A percentile compares a stretch with the other conserved stretches of the same genome.
Evolutionary conservation across 2,797 vertebrate genomes (phyloP).

Genomic region (Enteromius unitaeniatus): DNA sequence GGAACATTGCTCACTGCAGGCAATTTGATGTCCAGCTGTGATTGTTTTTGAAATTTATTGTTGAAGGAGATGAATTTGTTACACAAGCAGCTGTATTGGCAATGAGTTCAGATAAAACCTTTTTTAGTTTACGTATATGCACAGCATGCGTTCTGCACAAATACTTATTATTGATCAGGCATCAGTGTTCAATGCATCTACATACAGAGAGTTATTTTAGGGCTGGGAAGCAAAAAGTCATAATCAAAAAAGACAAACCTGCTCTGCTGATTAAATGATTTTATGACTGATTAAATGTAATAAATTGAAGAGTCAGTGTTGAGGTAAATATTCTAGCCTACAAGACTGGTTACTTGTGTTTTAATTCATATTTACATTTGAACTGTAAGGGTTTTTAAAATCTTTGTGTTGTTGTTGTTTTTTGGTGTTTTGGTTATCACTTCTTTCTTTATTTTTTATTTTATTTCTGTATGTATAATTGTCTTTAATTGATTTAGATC

Average conservation of each 20-base stretch:
- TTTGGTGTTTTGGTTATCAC: not conserved
- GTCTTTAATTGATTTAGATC: not conserved
- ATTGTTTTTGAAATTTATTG: not conserved
- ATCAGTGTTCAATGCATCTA: not conserved
- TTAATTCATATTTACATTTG: not conserved
- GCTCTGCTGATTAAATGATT: not conserved
- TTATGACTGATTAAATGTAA: not conserved
- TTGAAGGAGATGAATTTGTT: not conserved
- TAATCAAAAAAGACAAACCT: not conserved
- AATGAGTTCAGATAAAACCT: not conserved
- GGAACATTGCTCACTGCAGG: not conserved
- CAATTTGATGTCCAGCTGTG: not conserved
- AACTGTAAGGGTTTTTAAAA: not conserved
- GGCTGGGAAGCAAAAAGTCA: not conserved
- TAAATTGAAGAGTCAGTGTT: not conserved
- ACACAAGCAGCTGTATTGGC: not conserved
- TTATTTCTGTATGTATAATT: not conserved
- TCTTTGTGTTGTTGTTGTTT: not conserved
- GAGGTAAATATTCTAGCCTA: not conserved
- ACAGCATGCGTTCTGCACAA: not conserved
- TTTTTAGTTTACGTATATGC: not conserved
- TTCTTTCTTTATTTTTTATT: not conserved
- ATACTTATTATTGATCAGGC: conserved; percentile 14
- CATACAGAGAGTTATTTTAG: not conserved
- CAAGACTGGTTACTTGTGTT: not conserved